These are phyloP conservation scores for Clytia hemisphaerica DNA, from an alignment of 30 jellyfish, hydroid and myxozoan genomes.

Conservation along the genomic window DNA sequence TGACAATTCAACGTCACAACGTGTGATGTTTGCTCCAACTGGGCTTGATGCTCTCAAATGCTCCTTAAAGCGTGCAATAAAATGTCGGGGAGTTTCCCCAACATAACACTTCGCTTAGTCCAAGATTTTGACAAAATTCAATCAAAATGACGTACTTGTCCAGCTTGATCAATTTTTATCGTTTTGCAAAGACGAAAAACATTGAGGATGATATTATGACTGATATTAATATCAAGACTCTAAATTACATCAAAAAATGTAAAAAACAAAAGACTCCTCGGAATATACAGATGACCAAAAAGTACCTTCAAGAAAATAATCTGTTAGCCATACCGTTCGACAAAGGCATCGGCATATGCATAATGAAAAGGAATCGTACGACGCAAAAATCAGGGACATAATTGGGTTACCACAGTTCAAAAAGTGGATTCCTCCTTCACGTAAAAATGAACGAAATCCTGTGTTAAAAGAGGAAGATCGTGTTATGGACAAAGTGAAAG, in stretches of 20 bases:
- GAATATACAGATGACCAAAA: conserved; percentile 9
- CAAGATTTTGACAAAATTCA: no score
- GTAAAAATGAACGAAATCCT: conserved; percentile 22
- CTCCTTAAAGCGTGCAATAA: no score
- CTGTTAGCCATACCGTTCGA: conserved; percentile 28
- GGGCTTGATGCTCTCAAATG: no score
- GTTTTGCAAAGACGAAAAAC: no score
- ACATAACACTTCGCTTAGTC: no score
- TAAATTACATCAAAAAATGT: conserved; percentile 14
- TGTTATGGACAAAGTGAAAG: conserved; percentile 9
- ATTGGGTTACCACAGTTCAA: conserved; percentile 18
- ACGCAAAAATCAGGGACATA: conserved; percentile 12
- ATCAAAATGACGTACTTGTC: no score
- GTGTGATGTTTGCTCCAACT: no score
- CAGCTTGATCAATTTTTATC: no score
- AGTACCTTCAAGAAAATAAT: conserved; percentile 19
- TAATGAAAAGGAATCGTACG: conserved; percentile 24
- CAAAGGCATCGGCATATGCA: conserved; percentile 26
- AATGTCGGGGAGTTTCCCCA: no score
- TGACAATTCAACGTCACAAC: no score
- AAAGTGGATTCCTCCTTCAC: conserved; percentile 19
- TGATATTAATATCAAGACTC: conserved; percentile 20
- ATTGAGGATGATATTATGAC: conserved; percentile 28
- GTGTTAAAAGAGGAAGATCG: conserved; percentile 32
- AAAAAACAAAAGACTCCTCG: conserved; percentile 20